Evolutionary conservation across 2,888 invertebrate genomes (phyloP), one percentile per base, ranked within the genome.

Genomic region (Chironomus tentans): DNA sequence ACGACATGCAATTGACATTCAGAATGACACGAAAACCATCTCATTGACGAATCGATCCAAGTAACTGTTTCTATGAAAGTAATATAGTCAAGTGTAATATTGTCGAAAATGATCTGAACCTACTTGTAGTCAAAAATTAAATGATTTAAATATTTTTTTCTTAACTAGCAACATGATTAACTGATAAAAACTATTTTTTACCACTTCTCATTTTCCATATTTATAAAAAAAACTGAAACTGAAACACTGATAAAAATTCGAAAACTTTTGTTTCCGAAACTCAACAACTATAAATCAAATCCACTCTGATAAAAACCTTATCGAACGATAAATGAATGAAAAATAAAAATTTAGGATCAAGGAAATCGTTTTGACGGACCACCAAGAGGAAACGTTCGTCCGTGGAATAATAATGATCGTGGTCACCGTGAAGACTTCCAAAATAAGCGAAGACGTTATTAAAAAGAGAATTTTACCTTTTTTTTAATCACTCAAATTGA

Each of bases 361-460:
- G 82, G 81, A 62, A 80, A 78, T 76, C 65, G 74, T 15, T 74
- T 74, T 24, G 74, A 74, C 78, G 77, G 76, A 75, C 78, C 70
- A 70, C 56, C 72, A 61, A 72, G 72, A 72, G 72, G 72, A 61
- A 62, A 71, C 22, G 15, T 71, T 50, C 71, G 71, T 71, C 71
- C 71, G 24, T 71, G 72, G 61, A 72, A 72, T n/a, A 38, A 38
- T 38, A 38, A 38, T 18, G 62, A 56, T 24, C 71, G 71, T 68
- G 68, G 70, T 68, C 77, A 72, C 15, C 68, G 68, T 46, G 78
- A 78, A 72, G 79, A 78, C 77, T 79, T 79, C 71, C 79, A 79
- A 68, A 79, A 79, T 77, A 79, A 79, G 79, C 80, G 84, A 78
- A 81, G 84, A 81, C 84, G 84, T 80, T 84, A 83, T 81, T 84